Evolutionary conservation across 1,140 invertebrate species (phyloP), one percentile per base, ranked within the genome.

Genomic region (Aphelinus atriplicis): DNA sequence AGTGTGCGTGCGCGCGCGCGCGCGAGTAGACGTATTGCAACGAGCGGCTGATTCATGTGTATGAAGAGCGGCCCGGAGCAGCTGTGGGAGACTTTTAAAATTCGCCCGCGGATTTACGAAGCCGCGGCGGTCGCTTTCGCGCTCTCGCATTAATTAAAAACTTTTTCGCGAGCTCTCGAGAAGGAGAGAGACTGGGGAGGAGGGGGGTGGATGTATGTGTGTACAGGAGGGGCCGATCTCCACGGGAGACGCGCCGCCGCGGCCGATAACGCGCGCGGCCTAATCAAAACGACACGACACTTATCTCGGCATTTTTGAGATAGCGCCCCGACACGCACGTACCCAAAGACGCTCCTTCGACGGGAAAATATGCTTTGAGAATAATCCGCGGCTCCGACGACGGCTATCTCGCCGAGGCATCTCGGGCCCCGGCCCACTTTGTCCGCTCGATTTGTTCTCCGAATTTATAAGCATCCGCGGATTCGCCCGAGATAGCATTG

Each of bases 291-390:
- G 68, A 75, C 67, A 70, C 43, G 61, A 9, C 10, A 42, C 61
- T 70, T 70, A 75, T 69, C 73, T 64, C 47, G 66, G 68, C 73
- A 58, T 57, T 75, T 65, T 75, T 53, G 47, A 75, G 73, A 75
- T 75, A 75, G 53, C 9, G 45, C 50, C 50, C 46, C 63, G 48
- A 60, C 6, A 43, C 48, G 67, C 71, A 73, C 4, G 71, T 61
- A 58, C 51, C 26, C 26, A 26, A 26, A 26, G 26, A 26, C 26
- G 26, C 26, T 26, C 26, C 26, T 26, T 26, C 26, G 26, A 26
- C 26, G 26, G 26, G 26, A 26, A 26, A 26, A 26, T 26, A 26
- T 26, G 26, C 26, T 26, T 26, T 26, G 26, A 26, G 26, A 26
- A 26, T 26, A 26, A 26, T 26, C 26, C 26, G 26, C 26, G 26